A percentile compares a stretch with the other conserved stretches of the same genome.
phyloP scores from a whole-genome alignment of 1,140 invertebrate genomes.

The Brachionus paranguensis region DNA sequence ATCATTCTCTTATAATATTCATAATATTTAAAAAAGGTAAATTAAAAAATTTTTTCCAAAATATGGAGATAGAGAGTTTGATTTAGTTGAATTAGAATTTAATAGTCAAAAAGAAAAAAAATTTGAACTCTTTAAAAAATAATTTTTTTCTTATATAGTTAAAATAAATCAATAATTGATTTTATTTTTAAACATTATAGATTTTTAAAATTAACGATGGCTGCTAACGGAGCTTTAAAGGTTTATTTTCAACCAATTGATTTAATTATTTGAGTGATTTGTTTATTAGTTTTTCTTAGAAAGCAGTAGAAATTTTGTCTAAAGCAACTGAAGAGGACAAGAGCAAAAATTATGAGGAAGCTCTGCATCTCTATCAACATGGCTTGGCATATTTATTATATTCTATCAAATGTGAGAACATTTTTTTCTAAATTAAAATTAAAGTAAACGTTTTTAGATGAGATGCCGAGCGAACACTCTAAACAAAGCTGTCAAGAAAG shows the following conservation, averaged over 20 bases:
- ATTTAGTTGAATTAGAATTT: neutral
- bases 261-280: neutral
- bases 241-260: neutral
- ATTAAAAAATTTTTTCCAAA: too few relatives aligned
- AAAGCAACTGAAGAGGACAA: conserved; percentile 96
- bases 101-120: neutral
- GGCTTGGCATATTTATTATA: conserved; percentile 99
- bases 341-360: conserved; percentile 95
- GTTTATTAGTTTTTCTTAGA: conserved; percentile 55
- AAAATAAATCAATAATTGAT: too few relatives aligned
- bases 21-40: too few relatives aligned
- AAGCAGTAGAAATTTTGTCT: conserved; percentile 95
- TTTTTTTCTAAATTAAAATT: neutral
- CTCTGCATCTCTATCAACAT: conserved; percentile 84
- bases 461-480: conserved; percentile 86
- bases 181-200: neutral
- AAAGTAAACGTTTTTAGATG: conserved; percentile 63
- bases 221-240: neutral
- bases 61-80: neutral
- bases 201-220: neutral
- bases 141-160: neutral
- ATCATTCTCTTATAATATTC: too few relatives aligned
- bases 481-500: conserved; percentile 85
- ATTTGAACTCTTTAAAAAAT: neutral
- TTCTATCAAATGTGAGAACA: conserved; percentile 80